Evolutionary conservation across 2,797 vertebrate species (phyloP), one percentile per base, ranked within the genome.

Genomic region (Pseudomugil gertrudae): DNA sequence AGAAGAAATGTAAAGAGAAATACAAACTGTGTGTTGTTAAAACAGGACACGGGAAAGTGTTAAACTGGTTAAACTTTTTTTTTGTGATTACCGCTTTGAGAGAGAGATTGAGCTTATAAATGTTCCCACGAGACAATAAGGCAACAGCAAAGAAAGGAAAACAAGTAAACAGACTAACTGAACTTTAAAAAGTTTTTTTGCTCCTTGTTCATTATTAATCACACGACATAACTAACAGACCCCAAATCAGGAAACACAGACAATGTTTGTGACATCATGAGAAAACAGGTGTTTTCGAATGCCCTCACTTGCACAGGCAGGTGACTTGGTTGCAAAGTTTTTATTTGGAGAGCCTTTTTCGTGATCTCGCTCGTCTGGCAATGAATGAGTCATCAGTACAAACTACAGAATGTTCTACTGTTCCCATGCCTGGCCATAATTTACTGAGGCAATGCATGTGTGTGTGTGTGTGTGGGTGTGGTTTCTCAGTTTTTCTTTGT

Each of bases 341-440:
- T 71, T 62, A 60, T 76, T 81, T 74, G 66, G 48, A 59, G 7
- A 84, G 79, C 80, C 79, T 56, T 29, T 24, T 51, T 48, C 53
- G 71, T 63, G 50, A 82, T 53, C 69, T 66, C 57, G 19, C 27
- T 3, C 24, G 67, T 85, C 81, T 84, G 71, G 59, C 1, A 3
- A n/a, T 61, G 52, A 56, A 48, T 89, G 84, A 91, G 54, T 90
- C 88, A 90, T 78, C 24, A 9, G 38, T 50, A 62, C 24, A 45
- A 66, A 63, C 63, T 33, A 55, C 27, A 15, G 54, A 21, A 56
- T 75, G 58, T 68, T 40, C 36, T 68, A 57, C 24, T 9, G 50
- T 82, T 87, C 79, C 76, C 83, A 87, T 73, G 69, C 36, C 24
- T 52, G 21, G n/a, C 55, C 35, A 51, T 47, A 53, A 38, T 17